phyloP scores from a whole-genome alignment of 2,888 invertebrate genomes.

The Ennomos erosarius region DNA sequence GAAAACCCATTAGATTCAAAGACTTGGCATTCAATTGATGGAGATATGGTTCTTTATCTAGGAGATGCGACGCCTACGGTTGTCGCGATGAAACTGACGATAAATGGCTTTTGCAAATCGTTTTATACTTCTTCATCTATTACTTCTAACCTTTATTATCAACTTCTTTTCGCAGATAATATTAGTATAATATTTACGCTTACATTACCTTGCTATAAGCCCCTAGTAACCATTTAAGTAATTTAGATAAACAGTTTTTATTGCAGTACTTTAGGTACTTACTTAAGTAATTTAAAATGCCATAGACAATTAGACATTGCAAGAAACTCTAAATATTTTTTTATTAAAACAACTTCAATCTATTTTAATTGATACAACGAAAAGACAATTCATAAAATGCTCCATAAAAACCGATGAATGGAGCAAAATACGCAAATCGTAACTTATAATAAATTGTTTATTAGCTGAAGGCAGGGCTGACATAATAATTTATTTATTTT shows the following conservation, averaged over 20 bases:
- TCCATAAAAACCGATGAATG: conserved; percentile 37
- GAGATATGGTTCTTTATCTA: conserved; percentile 52
- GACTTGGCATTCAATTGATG: conserved; percentile 58
- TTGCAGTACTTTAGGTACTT: too few species aligned
- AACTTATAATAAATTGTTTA: conserved; percentile 41
- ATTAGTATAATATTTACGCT: too few species aligned
- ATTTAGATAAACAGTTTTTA: too few species aligned
- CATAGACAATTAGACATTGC: too few species aligned
- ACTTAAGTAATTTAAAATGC: too few species aligned
- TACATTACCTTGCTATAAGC: too few species aligned
- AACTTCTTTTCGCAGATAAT: background rate
- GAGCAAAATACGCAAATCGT: conserved; percentile 27
- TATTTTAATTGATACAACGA: conserved; percentile 25
- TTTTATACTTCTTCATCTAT: conserved; percentile 46
- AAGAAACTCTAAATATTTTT: too few species aligned
- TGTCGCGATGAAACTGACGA: conserved; percentile 43
- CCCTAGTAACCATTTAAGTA: background rate
- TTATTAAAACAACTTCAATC: too few species aligned
- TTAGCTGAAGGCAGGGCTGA: conserved; percentile 40
- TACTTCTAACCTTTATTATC: conserved; percentile 6
- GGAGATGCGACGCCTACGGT: conserved; percentile 55
- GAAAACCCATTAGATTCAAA: conserved; percentile 60
- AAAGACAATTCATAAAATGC: conserved; percentile 32
- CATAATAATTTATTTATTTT: conserved; percentile 57
- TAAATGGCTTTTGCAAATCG: conserved; percentile 52